A percentile compares a stretch with the other conserved stretches of the same genome.
These are phyloP conservation scores for Machimus atricapillus DNA, from an alignment of 2,888 invertebrate genomes.

Conservation along the genomic window DNA sequence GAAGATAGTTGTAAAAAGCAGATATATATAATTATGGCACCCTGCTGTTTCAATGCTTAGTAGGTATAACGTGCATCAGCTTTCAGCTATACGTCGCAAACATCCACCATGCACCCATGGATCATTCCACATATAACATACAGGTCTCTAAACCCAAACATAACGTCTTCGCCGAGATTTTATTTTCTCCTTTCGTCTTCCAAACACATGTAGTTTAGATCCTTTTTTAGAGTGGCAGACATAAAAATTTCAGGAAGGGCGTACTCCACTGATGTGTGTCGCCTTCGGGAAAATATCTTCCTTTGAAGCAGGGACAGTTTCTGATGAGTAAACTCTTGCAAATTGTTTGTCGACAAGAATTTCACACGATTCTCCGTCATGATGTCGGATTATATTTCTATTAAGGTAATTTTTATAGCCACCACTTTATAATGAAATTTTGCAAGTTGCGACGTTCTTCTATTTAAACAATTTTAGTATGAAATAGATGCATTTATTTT, in stretches of 20 bases:
- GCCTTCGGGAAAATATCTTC: neutral
- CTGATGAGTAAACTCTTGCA: conserved; percentile 1
- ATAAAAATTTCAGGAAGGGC: neutral
- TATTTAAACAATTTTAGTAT: no score
- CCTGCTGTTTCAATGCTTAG: conserved; percentile 12
- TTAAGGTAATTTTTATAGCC: neutral
- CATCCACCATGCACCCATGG: neutral
- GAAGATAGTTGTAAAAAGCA: conserved; percentile 3
- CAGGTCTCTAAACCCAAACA: neutral
- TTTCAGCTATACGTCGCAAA: neutral
- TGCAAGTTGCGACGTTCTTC: no score
- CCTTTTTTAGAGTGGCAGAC: neutral
- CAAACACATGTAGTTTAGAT: neutral
- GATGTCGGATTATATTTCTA: neutral
- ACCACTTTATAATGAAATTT: neutral
- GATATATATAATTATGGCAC: conserved; percentile 6
- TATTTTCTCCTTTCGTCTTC: neutral
- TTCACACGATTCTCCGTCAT: neutral
- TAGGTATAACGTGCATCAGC: conserved; percentile 13
- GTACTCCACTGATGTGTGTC: neutral
- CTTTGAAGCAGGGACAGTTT: conserved; percentile 8
- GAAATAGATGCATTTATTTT: no score
- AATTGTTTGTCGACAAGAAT: neutral
- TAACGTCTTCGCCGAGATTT: neutral
- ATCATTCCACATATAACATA: neutral